Conservation (phyloP, 2,888 invertebrate species). For the Brenthis daphne region DNA sequence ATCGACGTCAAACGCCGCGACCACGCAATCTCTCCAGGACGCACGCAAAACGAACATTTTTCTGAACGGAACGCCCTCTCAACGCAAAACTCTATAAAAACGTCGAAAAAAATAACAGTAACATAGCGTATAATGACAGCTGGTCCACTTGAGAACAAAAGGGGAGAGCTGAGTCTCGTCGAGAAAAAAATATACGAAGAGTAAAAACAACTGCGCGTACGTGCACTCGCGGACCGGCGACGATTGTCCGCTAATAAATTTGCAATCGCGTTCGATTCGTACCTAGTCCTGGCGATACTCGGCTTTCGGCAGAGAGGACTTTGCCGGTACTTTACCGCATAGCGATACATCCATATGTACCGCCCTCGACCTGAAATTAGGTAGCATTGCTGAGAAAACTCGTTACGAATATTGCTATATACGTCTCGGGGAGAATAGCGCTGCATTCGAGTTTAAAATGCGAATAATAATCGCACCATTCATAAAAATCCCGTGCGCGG, state of each 20-base stretch:
- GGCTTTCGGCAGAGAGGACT: conserved; percentile 52
- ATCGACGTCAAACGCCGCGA: conserved; percentile 71
- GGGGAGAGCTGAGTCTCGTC: conserved; percentile 78
- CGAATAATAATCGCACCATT: conserved; percentile 80
- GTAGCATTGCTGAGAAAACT: conserved; percentile 77
- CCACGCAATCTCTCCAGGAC: conserved; percentile 79
- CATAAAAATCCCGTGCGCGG: conserved; percentile 79
- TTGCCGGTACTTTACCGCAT: conserved; percentile 47
- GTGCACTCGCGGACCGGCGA: conserved; percentile 61
- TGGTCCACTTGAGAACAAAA: conserved; percentile 83
- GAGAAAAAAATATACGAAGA: conserved; percentile 80
- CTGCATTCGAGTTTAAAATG: conserved; percentile 81
- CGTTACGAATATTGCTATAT: conserved; percentile 80
- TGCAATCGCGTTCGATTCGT: conserved; percentile 76
- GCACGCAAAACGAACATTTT: conserved; percentile 82
- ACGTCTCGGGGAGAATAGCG: conserved; percentile 76
- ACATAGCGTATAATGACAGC: conserved; percentile 84
- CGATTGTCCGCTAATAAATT: conserved; percentile 76
- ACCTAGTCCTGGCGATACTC: conserved; percentile 40
- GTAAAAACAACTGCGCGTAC: conserved; percentile 76
- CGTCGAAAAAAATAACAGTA: conserved; percentile 81
- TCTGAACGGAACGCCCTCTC: conserved; percentile 79
- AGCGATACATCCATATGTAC: conserved; percentile 49
- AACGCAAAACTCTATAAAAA: conserved; percentile 80
- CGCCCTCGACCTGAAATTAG: conserved; percentile 76